A percentile compares a stretch with the other conserved stretches of the same genome.
These are phyloP conservation scores for Oeneis ivallda DNA, from an alignment of 2,888 invertebrate species.

Conservation along the genomic window DNA sequence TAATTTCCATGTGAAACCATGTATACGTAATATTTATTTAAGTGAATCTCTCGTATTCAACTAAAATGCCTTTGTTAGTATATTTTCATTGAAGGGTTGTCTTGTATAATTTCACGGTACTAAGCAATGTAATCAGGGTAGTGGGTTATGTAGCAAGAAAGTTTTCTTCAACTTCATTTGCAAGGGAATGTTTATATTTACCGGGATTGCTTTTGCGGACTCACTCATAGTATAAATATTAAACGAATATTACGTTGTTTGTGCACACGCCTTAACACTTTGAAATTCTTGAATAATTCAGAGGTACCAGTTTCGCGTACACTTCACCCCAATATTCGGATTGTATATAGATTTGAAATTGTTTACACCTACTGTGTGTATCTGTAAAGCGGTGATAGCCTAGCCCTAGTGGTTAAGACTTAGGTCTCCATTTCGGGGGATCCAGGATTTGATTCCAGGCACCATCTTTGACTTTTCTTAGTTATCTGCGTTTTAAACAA, in stretches of 20 bases:
- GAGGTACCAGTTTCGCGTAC: slow-evolving; percentile 38
- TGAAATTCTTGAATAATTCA: slow-evolving; percentile 71
- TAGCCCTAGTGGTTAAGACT: too few species aligned
- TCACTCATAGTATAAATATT: slow-evolving; percentile 70
- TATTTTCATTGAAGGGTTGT: slow-evolving; percentile 27
- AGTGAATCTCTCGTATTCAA: not conserved
- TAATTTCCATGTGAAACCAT: not conserved
- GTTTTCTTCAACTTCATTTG: slow-evolving; percentile 53
- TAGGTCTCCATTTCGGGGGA: too few species aligned
- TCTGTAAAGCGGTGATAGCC: too few species aligned
- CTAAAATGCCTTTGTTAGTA: slow-evolving; percentile 1
- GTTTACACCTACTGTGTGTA: too few species aligned
- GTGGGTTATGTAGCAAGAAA: slow-evolving; percentile 46
- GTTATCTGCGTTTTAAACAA: too few species aligned
- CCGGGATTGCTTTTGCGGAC: slow-evolving; percentile 57
- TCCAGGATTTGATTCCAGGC: too few species aligned
- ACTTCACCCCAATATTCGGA: slow-evolving; percentile 17
- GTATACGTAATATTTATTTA: not conserved
- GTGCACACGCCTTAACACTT: slow-evolving; percentile 68
- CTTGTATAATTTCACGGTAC: slow-evolving; percentile 42
- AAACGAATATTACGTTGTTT: slow-evolving; percentile 70
- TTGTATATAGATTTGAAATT: slow-evolving; percentile 19
- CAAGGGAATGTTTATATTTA: slow-evolving; percentile 54
- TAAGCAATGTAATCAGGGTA: slow-evolving; percentile 51
- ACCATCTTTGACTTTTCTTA: too few species aligned